phyloP scores from a whole-genome alignment of 2,888 invertebrate species.

The Pseudanteris insignis region DNA sequence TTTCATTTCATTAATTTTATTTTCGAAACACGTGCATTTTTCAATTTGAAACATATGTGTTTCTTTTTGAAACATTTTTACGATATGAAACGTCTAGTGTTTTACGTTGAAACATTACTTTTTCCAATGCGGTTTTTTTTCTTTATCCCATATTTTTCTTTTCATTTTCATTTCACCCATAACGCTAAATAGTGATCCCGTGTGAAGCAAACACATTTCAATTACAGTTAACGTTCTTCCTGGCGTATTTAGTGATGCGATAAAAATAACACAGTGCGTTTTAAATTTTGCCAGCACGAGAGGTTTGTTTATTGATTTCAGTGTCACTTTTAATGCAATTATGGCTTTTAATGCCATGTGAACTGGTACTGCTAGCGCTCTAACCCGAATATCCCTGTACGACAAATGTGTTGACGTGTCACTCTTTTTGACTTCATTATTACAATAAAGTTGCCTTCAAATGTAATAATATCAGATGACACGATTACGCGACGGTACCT shows the following conservation, averaged over 20 bases:
- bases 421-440: slow-evolving; percentile 21
- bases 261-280: slow-evolving; percentile 37
- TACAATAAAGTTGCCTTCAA: slow-evolving; percentile 38
- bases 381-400: slow-evolving; percentile 15
- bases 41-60: no score
- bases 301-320: slow-evolving; percentile 43
- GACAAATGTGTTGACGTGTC: slow-evolving; percentile 31
- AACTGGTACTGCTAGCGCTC: slow-evolving; percentile 24
- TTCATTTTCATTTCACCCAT: no score
- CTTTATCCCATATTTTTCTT: no score
- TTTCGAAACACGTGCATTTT: no score
- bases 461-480: slow-evolving; percentile 31
- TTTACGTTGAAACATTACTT: no score
- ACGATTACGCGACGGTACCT: slow-evolving; percentile 2
- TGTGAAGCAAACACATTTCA: slow-evolving; percentile 16
- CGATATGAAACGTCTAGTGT: no score
- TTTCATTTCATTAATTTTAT: no score
- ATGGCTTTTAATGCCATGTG: slow-evolving; percentile 35
- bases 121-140: no score
- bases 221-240: slow-evolving; percentile 29
- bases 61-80: no score
- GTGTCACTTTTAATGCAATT: slow-evolving; percentile 46
- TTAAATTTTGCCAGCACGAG: slow-evolving; percentile 38
- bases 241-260: slow-evolving; percentile 24
- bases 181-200: no score